Conservation (phyloP, 2,797 vertebrate species). For the Rhinoraja longicauda region DNA sequence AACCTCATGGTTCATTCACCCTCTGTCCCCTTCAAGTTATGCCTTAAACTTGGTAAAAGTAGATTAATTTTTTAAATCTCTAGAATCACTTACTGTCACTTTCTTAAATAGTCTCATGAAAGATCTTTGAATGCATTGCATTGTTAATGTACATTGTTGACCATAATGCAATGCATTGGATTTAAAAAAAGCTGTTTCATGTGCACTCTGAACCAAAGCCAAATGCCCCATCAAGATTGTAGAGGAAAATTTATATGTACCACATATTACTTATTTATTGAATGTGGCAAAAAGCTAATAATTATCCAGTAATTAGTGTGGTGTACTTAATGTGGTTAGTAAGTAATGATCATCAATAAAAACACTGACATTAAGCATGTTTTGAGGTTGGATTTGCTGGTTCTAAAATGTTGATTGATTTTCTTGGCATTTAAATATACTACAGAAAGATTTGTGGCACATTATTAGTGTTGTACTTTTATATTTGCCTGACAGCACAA, state of each 20-base stretch:
- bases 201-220: background rate
- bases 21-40: no score
- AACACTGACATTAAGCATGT: background rate
- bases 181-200: background rate
- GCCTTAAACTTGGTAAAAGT: no score
- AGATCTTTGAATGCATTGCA: no score
- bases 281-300: background rate
- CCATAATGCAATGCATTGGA: background rate
- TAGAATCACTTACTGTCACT: no score
- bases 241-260: background rate
- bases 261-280: background rate
- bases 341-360: background rate
- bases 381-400: background rate
- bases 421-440: background rate
- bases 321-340: background rate
- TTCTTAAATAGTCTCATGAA: no score
- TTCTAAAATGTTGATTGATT: background rate
- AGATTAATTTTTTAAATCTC: no score
- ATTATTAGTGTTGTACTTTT: conserved; percentile 7
- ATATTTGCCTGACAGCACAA: conserved; percentile 65
- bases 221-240: background rate
- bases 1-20: background rate
- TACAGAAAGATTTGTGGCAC: background rate
- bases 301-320: background rate
- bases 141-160: background rate